Evolutionary conservation across 1,140 invertebrate genomes (phyloP), one percentile per base, ranked within the genome.

Genomic region (Brachionus manjavacas): DNA sequence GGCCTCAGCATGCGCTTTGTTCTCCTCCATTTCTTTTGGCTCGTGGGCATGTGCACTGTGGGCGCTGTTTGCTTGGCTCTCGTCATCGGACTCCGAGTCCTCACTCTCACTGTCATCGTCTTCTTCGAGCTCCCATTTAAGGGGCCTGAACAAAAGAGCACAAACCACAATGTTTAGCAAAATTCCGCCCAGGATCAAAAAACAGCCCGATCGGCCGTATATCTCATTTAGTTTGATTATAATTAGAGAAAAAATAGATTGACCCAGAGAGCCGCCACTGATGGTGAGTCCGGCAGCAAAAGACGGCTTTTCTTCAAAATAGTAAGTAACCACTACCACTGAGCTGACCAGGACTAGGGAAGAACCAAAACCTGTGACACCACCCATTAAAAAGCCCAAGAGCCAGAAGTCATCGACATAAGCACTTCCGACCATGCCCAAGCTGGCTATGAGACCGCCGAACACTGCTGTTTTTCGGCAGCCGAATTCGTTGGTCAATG

Each of bases 261-360:
- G 81, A n/a, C 81, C 81, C 14, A 83, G 41, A 68, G 81, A 68
- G 6, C 64, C 81, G 41, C 81, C 81, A 7, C 81, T 83, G 35
- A 83, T 83, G n/a, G 68, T 72, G 23, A 83, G 28, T 16, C 81
- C 81, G 31, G 81, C 60, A 11, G 81, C 81, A 52, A 83, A 72
- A 20, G 81, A 83, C 20, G 81, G 81, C 35, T 83, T 83, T 16
- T 68, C 81, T 39, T 83, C 81, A 52, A 83, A 83, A 46, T 83
- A 68, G 35, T 83, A 68, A 3, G 81, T 83, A 4, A 83, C 81
- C 20, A 68, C 68, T 28, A 83, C 81, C 6, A 83, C 81, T 12
- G 81, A 68, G 31, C 60, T 46, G n/a, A 83, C 81, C 4, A 83
- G 20, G 16, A 83, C 81, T 23, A 83, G 35, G 11, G 81, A 83